Evolutionary conservation across 2,797 vertebrate species (phyloP).

Genomic region (Leptoclinus maculatus): DNA sequence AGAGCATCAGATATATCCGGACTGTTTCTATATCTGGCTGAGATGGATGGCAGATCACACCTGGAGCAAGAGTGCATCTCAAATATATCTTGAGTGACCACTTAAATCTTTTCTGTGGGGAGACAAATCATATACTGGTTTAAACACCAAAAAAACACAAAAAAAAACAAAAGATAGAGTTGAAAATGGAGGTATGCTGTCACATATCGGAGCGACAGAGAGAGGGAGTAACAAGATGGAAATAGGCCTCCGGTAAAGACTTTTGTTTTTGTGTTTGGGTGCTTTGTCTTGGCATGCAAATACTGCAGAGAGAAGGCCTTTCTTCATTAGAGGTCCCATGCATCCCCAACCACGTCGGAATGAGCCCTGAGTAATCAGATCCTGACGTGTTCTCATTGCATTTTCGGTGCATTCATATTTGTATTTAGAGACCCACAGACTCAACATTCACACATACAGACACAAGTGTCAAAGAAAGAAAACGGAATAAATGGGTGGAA

Average conservation of each 20-base stretch:
- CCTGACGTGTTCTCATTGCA: neutral
- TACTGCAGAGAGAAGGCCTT: constrained; percentile 4
- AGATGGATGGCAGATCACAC: constrained; percentile 31
- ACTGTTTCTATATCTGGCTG: constrained; percentile 33
- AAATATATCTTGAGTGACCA: constrained; percentile 47
- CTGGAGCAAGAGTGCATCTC: constrained; percentile 27
- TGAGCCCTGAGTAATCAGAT: neutral
- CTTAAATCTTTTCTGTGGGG: neutral
- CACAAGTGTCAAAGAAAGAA: neutral
- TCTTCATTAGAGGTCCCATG: constrained; percentile 18
- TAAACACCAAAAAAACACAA: neutral
- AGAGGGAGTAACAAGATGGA: constrained; percentile 22
- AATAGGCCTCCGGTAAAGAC: constrained; percentile 9
- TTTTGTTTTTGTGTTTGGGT: constrained; percentile 23
- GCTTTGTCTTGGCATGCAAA: neutral
- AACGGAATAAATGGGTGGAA: neutral
- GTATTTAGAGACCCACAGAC: neutral
- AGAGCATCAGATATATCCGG: constrained; percentile 51
- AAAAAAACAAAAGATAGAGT: constrained; percentile 5
- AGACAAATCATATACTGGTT: neutral
- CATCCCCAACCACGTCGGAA: constrained; percentile 3
- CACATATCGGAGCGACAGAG: neutral
- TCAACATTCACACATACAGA: neutral
- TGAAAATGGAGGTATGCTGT: constrained; percentile 1
- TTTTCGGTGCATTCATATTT: constrained; percentile 6